Percentiles rank a stretch among this genome's conserved stretches.
Conservation (phyloP, 2,113 vertebrate species). For the human (Homo sapiens) region GRCh38 chr3:195864001-195864500, state of each 20-base stretch:
- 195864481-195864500: no score
- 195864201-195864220: neutral
- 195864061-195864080: neutral
- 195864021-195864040: neutral
- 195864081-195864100: constrained; percentile 2
- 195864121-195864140: constrained; percentile 15
- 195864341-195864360: neutral
- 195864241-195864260: rapidly evolving
- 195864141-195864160: constrained; percentile 54
- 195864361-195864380: neutral
- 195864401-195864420: neutral
- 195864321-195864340: neutral
- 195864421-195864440: neutral
- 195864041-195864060: neutral
- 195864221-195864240: neutral
- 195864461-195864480: no score
- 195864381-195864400: neutral
- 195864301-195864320: neutral
- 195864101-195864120: neutral
- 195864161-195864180: neutral
- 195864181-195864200: constrained; percentile 69
- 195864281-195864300: neutral
- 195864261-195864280: no score
- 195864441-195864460: no score
- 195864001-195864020: neutral